Conservation (phyloP, 2,797 vertebrate genomes). For the Okamejei kenojei region DNA sequence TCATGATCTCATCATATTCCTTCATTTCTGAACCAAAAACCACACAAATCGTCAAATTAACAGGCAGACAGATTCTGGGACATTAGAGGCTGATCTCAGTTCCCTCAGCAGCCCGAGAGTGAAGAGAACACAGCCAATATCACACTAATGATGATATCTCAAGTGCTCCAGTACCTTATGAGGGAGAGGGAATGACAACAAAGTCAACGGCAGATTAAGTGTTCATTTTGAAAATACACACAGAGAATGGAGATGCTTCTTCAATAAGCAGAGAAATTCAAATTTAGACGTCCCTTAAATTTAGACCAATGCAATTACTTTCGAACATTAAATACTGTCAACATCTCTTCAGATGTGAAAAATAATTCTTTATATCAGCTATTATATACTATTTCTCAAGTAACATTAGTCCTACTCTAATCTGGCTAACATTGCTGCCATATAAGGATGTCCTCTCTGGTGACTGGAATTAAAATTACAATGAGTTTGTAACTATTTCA, state of each 20-base stretch:
- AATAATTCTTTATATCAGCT: background rate
- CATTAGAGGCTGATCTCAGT: conserved; percentile 68
- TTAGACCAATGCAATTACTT: background rate
- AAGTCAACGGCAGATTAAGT: conserved; percentile 25
- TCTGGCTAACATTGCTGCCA: background rate
- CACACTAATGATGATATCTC: conserved; percentile 65
- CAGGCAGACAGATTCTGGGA: conserved; percentile 63
- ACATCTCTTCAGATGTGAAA: background rate
- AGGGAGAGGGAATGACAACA: background rate
- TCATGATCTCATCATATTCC: conserved; percentile 95
- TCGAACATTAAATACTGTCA: background rate
- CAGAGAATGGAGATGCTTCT: background rate
- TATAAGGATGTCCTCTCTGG: background rate
- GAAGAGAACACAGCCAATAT: conserved; percentile 73
- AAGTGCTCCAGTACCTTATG: conserved; percentile 58
- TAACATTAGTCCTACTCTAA: background rate
- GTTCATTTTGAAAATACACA: conserved; percentile 31
- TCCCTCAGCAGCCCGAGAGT: conserved; percentile 56
- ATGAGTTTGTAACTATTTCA: background rate
- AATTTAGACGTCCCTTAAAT: background rate
- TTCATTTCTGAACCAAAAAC: conserved; percentile 83
- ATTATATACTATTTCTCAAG: background rate
- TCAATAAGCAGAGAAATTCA: background rate
- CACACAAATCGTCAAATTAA: conserved; percentile 74
- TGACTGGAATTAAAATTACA: background rate